Conservation (phyloP, 2,797 vertebrate species). For the Astyanax mexicanus region DNA sequence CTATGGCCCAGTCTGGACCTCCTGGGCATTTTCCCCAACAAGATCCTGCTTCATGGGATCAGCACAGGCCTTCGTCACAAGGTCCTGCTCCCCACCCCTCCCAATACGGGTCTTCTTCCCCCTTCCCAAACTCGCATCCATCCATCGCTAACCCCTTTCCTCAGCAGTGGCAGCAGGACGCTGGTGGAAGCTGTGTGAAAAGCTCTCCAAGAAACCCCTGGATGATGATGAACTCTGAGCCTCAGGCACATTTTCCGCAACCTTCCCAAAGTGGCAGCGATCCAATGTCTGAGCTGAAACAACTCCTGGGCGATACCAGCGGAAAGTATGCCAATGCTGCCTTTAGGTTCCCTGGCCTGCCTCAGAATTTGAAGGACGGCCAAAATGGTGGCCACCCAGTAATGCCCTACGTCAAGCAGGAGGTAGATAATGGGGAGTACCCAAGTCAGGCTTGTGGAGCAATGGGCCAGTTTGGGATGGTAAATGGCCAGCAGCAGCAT, state of each 20-base stretch:
- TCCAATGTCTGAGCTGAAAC: conserved; percentile 95
- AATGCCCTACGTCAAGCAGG: conserved; percentile 76
- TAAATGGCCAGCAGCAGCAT: conserved; percentile 78
- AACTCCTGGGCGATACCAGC: conserved; percentile 86
- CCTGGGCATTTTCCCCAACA: conserved; percentile 76
- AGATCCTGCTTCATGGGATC: conserved; percentile 73
- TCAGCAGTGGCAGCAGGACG: conserved; percentile 67
- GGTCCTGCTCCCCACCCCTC: conserved; percentile 66
- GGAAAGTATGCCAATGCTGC: conserved; percentile 83
- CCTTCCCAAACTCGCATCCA: conserved; percentile 73
- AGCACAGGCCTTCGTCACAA: conserved; percentile 78
- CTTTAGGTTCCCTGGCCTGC: conserved; percentile 85
- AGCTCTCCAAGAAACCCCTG: conserved; percentile 69
- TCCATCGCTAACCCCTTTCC: conserved; percentile 68
- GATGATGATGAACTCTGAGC: conserved; percentile 75
- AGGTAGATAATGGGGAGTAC: conserved; percentile 73
- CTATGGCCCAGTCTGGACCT: conserved; percentile 73
- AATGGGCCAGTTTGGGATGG: conserved; percentile 72
- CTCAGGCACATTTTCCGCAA: conserved; percentile 68
- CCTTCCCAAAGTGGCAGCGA: conserved; percentile 76
- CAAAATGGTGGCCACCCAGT: conserved; percentile 64
- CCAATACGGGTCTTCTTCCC: conserved; percentile 76
- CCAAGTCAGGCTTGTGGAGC: conserved; percentile 65
- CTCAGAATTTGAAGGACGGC: conserved; percentile 68
- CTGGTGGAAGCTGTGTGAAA: conserved; percentile 68